These are phyloP conservation scores for Troglohyphantes excavatus DNA, from an alignment of 2,888 invertebrate species.

Conservation along the genomic window DNA sequence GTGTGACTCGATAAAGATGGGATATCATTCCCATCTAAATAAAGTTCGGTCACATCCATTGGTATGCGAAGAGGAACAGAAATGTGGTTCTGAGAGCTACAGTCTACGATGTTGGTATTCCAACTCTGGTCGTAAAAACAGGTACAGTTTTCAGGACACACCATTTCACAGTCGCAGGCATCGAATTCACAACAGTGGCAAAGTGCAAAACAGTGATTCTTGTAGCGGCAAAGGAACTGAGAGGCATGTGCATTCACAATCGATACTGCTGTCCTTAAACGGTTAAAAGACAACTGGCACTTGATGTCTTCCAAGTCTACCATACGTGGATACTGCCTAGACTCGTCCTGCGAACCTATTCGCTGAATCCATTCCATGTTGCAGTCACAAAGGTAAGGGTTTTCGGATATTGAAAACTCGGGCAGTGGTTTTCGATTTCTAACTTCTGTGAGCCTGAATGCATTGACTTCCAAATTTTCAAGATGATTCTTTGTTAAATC, in stretches of 20 bases:
- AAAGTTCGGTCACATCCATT: conserved; percentile 94
- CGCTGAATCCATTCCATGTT: conserved; percentile 95
- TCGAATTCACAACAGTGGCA: conserved; percentile 96
- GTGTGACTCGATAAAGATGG: conserved; percentile 90
- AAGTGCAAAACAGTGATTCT: conserved; percentile 91
- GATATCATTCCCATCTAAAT: conserved; percentile 92
- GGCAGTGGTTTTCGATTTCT: conserved; percentile 85
- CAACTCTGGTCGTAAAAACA: conserved; percentile 94
- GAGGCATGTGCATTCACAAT: conserved; percentile 77
- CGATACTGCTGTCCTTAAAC: conserved; percentile 85
- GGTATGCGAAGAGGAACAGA: conserved; percentile 90
- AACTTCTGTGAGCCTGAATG: conserved; percentile 91
- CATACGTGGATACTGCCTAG: conserved; percentile 90
- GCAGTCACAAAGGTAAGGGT: conserved; percentile 89
- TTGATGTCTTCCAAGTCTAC: conserved; percentile 92
- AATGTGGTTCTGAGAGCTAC: conserved; percentile 85
- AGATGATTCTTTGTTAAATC: conserved; percentile 96
- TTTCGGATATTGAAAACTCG: conserved; percentile 80
- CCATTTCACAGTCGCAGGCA: conserved; percentile 96
- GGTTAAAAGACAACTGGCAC: conserved; percentile 87
- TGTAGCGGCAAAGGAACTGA: conserved; percentile 91
- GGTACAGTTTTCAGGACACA: conserved; percentile 92
- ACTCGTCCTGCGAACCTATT: conserved; percentile 87
- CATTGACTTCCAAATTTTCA: conserved; percentile 93
- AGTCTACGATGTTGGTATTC: conserved; percentile 93